Conservation (phyloP, 2,888 invertebrate species). For the Drosophila eohydei region DNA sequence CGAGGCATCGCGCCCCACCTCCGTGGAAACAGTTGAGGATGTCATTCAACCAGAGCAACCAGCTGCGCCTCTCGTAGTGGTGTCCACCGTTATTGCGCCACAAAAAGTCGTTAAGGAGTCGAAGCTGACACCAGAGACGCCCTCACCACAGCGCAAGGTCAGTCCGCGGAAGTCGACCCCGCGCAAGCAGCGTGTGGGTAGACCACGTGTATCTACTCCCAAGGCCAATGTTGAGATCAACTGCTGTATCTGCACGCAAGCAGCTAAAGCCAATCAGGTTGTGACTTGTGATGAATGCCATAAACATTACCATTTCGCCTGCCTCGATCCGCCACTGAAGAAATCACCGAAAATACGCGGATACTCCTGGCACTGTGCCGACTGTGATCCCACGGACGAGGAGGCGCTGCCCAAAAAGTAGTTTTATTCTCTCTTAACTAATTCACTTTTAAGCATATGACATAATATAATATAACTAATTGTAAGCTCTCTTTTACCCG, state of each 20-base stretch:
- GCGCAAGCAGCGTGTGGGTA: constrained; percentile 61
- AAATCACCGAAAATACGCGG: constrained; percentile 97
- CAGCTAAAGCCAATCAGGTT: constrained; percentile 81
- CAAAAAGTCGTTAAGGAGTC: constrained; percentile 31
- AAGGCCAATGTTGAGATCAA: constrained; percentile 68
- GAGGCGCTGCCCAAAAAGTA: constrained; percentile 66
- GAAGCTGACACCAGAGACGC: constrained; percentile 14
- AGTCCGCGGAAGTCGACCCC: constrained; percentile 79
- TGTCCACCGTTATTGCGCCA: constrained; percentile 12
- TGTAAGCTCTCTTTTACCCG: constrained; percentile 17
- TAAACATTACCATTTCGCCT: constrained; percentile 95
- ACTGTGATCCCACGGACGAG: constrained; percentile 94
- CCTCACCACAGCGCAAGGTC: constrained; percentile 72
- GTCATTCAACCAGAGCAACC: constrained; percentile 39
- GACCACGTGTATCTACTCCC: constrained; percentile 57
- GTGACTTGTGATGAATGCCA: constrained; percentile 95
- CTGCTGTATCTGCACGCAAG: constrained; percentile 80
- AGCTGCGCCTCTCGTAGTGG: constrained; percentile 4
- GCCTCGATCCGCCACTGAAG: constrained; percentile 96
- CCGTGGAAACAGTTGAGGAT: constrained; percentile 84
- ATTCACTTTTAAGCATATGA: constrained; percentile 5
- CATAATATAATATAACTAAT: constrained; percentile 9
- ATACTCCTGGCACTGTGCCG: constrained; percentile 98
- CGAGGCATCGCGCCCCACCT: constrained; percentile 84
- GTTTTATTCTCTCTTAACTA: constrained; percentile 1